Evolutionary conservation across 2,797 vertebrate genomes (phyloP).

Genomic region (Sebastes alutus): DNA sequence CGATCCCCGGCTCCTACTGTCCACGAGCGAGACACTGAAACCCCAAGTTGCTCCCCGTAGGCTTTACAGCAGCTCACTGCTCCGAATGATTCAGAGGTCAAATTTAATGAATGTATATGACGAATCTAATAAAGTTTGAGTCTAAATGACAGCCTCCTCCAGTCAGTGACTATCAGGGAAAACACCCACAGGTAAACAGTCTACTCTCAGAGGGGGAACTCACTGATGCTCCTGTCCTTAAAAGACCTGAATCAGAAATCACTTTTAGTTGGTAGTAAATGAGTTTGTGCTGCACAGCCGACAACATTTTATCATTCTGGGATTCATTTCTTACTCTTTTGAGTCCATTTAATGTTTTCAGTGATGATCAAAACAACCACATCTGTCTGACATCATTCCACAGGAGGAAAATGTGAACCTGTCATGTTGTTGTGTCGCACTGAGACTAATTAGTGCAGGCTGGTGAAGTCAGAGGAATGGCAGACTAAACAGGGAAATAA

Average conservation of each 20-base stretch:
- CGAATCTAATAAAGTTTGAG: not conserved
- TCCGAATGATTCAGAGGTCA: too few species aligned
- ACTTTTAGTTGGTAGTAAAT: not conserved
- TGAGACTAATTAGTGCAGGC: slow-evolving; percentile 69
- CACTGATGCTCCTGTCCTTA: not conserved
- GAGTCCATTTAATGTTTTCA: not conserved
- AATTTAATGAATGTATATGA: too few species aligned
- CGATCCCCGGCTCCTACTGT: too few species aligned
- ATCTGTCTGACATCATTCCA: not conserved
- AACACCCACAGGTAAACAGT: not conserved
- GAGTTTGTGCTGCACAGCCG: not conserved
- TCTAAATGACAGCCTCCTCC: not conserved
- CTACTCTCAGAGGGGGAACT: not conserved
- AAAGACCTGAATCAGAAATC: not conserved
- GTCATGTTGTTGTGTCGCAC: not conserved
- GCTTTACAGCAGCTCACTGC: too few species aligned
- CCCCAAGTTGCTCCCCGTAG: too few species aligned
- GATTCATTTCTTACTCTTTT: not conserved
- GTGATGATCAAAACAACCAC: not conserved
- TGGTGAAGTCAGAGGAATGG: slow-evolving; percentile 17
- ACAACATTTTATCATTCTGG: not conserved
- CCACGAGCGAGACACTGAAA: too few species aligned
- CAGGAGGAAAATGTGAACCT: not conserved
- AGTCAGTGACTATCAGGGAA: not conserved
- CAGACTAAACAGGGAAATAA: slow-evolving; percentile 41